Evolutionary conservation across 92 coral and sea anemone species (phyloP).

Genomic region (Isaurus tuberculatus): DNA sequence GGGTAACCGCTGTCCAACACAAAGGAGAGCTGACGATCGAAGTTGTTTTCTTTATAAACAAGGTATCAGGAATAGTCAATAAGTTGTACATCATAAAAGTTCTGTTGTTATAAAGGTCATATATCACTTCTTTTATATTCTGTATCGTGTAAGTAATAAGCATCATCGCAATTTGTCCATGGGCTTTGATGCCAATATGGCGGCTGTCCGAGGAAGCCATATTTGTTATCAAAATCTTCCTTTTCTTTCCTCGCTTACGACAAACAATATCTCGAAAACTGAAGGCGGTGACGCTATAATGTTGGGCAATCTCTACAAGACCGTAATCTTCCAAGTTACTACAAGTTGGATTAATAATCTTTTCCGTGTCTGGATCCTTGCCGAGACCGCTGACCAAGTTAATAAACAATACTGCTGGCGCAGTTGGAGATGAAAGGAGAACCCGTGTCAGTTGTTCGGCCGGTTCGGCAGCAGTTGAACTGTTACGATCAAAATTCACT

Average conservation of each 20-base stretch:
- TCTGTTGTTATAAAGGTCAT: constrained; percentile 14
- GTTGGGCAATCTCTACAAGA: constrained; percentile 57
- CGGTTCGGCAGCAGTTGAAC: constrained; percentile 64
- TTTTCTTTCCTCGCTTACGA: constrained; percentile 20
- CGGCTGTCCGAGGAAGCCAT: constrained; percentile 62
- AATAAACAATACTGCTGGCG: constrained; percentile 75
- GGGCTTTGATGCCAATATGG: constrained; percentile 71
- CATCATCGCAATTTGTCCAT: constrained; percentile 72
- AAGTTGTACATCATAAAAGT: not conserved
- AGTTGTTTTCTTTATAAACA: constrained; percentile 25
- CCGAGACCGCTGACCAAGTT: constrained; percentile 75
- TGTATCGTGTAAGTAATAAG: constrained; percentile 51
- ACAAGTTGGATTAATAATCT: constrained; percentile 59
- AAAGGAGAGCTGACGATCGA: constrained; percentile 40
- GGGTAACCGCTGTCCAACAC: constrained; percentile 82
- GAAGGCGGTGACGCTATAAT: constrained; percentile 65
- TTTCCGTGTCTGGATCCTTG: constrained; percentile 47
- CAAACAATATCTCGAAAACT: constrained; percentile 70
- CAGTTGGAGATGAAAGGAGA: constrained; percentile 60
- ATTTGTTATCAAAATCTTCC: constrained; percentile 35
- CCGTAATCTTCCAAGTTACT: constrained; percentile 69
- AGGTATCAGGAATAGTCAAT: constrained; percentile 21
- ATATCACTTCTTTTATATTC: constrained; percentile 4
- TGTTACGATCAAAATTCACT: constrained; percentile 66
- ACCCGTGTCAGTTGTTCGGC: constrained; percentile 83